These are phyloP conservation scores for Lampropteryx suffumata DNA, from an alignment of 2,888 invertebrate genomes.

Conservation along the genomic window DNA sequence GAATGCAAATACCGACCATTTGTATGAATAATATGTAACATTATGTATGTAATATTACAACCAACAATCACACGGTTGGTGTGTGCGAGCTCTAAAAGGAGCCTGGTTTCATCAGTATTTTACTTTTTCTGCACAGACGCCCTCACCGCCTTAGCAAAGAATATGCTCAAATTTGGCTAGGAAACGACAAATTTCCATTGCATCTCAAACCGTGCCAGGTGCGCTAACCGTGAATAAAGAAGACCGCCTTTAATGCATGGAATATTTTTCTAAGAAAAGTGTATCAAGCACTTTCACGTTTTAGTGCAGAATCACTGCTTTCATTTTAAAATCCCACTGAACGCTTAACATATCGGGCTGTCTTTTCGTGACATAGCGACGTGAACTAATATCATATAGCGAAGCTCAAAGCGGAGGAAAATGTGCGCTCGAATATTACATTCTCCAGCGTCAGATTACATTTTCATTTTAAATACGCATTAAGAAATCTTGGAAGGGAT, in stretches of 20 bases:
- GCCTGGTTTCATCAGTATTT: background rate
- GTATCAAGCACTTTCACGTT: slow-evolving; percentile 48
- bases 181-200: slow-evolving; percentile 72
- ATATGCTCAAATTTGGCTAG: slow-evolving; percentile 69
- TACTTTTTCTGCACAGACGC: background rate
- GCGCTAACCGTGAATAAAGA: slow-evolving; percentile 65
- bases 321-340: slow-evolving; percentile 51
- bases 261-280: slow-evolving; percentile 68
- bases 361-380: slow-evolving; percentile 36
- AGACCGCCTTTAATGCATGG: slow-evolving; percentile 48
- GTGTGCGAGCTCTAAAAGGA: too few relatives aligned
- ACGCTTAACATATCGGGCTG: slow-evolving; percentile 48
- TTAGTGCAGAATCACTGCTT: slow-evolving; percentile 56
- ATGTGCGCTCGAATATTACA: slow-evolving; percentile 28
- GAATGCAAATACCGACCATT: too few relatives aligned
- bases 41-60: too few relatives aligned
- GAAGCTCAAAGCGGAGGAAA: slow-evolving; percentile 26
- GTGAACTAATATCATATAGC: slow-evolving; percentile 33
- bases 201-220: slow-evolving; percentile 58
- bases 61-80: too few relatives aligned
- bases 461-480: slow-evolving; percentile 31
- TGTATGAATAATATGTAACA: too few relatives aligned
- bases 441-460: slow-evolving; percentile 27
- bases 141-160: slow-evolving; percentile 50
- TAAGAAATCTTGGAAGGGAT: slow-evolving; percentile 26